Conservation (phyloP, 2,888 invertebrate genomes). For the Spodoptera littoralis region DNA sequence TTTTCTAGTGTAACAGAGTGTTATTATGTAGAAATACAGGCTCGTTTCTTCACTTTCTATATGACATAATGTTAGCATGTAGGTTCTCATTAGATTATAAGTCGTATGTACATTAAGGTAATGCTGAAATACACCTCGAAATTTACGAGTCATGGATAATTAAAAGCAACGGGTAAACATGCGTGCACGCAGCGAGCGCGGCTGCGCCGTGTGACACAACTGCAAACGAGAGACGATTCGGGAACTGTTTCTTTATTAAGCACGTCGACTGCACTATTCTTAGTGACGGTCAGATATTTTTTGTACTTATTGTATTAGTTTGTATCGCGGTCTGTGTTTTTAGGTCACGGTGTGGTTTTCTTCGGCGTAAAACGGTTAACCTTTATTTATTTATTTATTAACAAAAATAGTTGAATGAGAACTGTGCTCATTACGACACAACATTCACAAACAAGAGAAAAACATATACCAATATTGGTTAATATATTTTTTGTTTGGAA, state of each 20-base stretch:
- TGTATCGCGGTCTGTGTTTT: slow-evolving; percentile 58
- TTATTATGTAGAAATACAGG: slow-evolving; percentile 43
- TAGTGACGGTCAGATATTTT: slow-evolving; percentile 60
- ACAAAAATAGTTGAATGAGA: slow-evolving; percentile 31
- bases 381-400: slow-evolving; percentile 44
- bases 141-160: slow-evolving; percentile 67
- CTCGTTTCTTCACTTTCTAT: slow-evolving; percentile 60
- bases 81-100: slow-evolving; percentile 66
- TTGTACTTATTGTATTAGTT: slow-evolving; percentile 56
- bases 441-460: slow-evolving; percentile 9
- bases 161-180: slow-evolving; percentile 70
- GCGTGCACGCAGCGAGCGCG: slow-evolving; percentile 59
- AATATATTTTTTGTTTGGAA: not conserved
- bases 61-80: slow-evolving; percentile 68
- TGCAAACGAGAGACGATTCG: slow-evolving; percentile 56
- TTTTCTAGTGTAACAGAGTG: slow-evolving; percentile 49
- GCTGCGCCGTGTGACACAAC: slow-evolving; percentile 59
- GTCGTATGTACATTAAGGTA: slow-evolving; percentile 62
- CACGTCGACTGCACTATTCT: slow-evolving; percentile 57
- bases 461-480: not conserved
- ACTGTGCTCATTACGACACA: slow-evolving; percentile 24
- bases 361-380: slow-evolving; percentile 47
- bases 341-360: slow-evolving; percentile 63
- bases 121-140: slow-evolving; percentile 65
- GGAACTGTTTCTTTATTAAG: slow-evolving; percentile 69